Conservation (phyloP, 2,797 vertebrate species). For the Alosa sapidissima region DNA sequence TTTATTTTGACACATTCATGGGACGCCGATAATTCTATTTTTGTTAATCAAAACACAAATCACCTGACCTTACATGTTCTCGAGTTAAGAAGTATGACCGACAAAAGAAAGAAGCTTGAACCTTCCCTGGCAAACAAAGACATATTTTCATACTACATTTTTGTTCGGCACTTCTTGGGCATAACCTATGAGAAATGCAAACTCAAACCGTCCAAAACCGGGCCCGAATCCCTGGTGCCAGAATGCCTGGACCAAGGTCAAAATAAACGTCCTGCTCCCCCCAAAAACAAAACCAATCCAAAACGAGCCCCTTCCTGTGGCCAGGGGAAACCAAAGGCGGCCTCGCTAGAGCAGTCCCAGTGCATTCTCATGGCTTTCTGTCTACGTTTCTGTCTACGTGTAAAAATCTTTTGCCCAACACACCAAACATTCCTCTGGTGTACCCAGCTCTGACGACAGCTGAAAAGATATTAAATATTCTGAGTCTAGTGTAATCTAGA, state of each 20-base stretch:
- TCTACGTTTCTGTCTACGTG: neutral
- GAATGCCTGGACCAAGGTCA: slow-evolving; percentile 52
- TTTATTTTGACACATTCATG: neutral
- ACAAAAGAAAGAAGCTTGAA: neutral
- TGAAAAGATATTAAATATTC: neutral
- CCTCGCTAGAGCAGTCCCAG: neutral
- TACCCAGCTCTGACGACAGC: neutral
- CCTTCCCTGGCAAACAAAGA: neutral
- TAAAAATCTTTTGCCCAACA: neutral
- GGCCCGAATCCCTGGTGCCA: slow-evolving; percentile 24
- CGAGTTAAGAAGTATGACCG: neutral
- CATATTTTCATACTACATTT: slow-evolving; percentile 49
- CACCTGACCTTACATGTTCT: neutral
- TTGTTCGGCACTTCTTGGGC: slow-evolving; percentile 50
- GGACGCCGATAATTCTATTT: neutral
- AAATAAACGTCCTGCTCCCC: slow-evolving; percentile 48
- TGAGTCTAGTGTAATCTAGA: neutral
- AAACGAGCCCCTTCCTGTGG: neutral
- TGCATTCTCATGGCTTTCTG: neutral
- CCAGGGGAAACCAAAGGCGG: neutral
- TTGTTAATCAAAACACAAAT: neutral
- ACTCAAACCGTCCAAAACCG: slow-evolving; percentile 29
- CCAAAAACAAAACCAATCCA: slow-evolving; percentile 27
- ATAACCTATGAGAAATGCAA: slow-evolving; percentile 40
- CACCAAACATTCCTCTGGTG: neutral